A percentile compares a stretch with the other conserved stretches of the same genome.
These are phyloP conservation scores for Corythornis cristatus DNA, from an alignment of 2,113 vertebrate genomes.

Conservation along the genomic window DNA sequence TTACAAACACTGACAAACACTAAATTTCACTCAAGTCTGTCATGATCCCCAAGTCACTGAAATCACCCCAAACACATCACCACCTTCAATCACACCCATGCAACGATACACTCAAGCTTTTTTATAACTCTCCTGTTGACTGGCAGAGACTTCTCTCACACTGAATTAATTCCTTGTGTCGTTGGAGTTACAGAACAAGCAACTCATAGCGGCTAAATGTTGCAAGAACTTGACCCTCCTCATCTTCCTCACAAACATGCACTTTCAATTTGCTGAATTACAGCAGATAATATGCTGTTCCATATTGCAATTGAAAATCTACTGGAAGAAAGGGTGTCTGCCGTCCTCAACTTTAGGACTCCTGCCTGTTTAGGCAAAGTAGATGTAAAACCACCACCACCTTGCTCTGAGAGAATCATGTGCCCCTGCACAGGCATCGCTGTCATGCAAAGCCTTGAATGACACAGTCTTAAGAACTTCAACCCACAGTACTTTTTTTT, in stretches of 20 bases:
- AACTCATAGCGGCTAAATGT: background rate
- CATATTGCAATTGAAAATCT: fast-evolving
- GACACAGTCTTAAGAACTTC: background rate
- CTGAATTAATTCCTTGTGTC: background rate
- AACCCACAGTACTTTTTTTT: background rate
- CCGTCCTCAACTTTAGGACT: background rate
- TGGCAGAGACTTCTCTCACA: background rate
- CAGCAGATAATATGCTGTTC: background rate
- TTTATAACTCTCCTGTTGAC: background rate
- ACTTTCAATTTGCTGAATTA: background rate
- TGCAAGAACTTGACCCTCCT: background rate
- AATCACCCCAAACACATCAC: background rate
- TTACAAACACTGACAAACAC: background rate
- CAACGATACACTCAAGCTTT: background rate
- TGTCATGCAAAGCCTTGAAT: background rate
- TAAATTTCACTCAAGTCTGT: background rate
- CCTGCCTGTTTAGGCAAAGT: background rate
- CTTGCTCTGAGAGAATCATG: background rate
- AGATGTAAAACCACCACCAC: background rate
- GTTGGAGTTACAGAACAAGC: background rate
- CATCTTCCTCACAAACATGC: background rate
- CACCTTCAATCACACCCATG: background rate
- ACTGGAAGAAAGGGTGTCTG: background rate
- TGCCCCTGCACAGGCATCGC: background rate
- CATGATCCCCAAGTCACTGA: background rate